Percentiles rank a stretch among this genome's conserved stretches.
phyloP scores from a whole-genome alignment of 2,113 vertebrate species.

The Brevimyrus niger region DNA sequence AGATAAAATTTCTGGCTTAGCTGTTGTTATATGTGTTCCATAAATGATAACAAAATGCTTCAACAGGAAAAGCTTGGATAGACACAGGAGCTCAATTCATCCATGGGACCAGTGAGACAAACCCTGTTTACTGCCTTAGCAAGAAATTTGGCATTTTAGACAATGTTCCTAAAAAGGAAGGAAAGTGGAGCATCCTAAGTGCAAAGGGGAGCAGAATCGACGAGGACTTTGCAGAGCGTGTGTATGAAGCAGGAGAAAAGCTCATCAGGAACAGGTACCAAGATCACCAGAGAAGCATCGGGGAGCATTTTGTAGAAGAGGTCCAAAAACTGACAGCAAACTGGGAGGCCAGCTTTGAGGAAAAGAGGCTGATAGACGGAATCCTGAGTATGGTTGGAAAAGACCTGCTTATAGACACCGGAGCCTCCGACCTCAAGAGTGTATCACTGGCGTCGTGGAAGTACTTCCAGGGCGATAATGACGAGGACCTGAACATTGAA shows the following conservation, averaged over 20 bases:
- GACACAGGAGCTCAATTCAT: constrained; percentile 40
- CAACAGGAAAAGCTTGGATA: constrained; percentile 30
- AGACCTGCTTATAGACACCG: constrained; percentile 22
- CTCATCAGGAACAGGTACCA: neutral
- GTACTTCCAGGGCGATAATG: constrained; percentile 26
- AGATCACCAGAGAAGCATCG: constrained; percentile 24
- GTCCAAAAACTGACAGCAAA: neutral
- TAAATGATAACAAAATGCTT: neutral
- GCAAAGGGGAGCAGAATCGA: constrained; percentile 20
- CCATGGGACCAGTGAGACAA: constrained; percentile 34
- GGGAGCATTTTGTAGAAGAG: constrained; percentile 28
- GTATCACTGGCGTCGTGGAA: constrained; percentile 33
- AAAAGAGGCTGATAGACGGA: constrained; percentile 11
- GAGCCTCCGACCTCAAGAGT: constrained; percentile 25
- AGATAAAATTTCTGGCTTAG: neutral
- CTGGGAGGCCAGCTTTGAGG: neutral
- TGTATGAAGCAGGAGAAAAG: constrained; percentile 18
- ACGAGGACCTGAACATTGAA: constrained; percentile 28
- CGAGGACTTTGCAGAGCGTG: constrained; percentile 1
- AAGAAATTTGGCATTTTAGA: constrained; percentile 30
- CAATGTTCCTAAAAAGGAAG: constrained; percentile 18
- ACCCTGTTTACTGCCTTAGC: constrained; percentile 34
- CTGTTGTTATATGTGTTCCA: neutral
- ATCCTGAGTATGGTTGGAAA: constrained; percentile 36
- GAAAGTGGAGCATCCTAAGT: constrained; percentile 19